Evolutionary conservation across 2,888 invertebrate species (phyloP).

Genomic region (Neuroscelio doddi): DNA sequence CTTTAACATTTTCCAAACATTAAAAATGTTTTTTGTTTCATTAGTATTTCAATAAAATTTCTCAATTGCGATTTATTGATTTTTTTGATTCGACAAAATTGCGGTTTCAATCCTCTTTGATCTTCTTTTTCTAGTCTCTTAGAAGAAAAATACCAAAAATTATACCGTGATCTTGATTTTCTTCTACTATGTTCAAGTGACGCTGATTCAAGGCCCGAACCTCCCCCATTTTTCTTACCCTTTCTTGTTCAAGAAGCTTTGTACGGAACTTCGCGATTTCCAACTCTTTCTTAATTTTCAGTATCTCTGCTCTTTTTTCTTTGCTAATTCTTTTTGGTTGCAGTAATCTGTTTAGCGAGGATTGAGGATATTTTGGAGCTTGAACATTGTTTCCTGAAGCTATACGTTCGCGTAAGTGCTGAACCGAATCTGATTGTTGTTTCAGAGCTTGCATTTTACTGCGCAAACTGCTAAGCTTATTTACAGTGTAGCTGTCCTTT

Average conservation of each 20-base stretch:
- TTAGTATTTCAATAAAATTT: too few relatives aligned
- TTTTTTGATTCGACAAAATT: too few relatives aligned
- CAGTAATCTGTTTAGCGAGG: conserved; percentile 63
- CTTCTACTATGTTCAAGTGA: conserved; percentile 78
- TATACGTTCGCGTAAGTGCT: conserved; percentile 69
- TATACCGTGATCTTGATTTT: conserved; percentile 80
- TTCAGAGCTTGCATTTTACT: conserved; percentile 77
- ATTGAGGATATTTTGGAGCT: conserved; percentile 63
- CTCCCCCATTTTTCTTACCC: conserved; percentile 77
- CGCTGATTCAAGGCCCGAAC: conserved; percentile 79
- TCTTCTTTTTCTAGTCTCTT: too few relatives aligned
- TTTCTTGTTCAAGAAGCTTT: conserved; percentile 80
- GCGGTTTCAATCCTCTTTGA: too few relatives aligned
- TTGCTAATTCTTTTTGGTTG: conserved; percentile 76
- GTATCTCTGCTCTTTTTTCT: conserved; percentile 78
- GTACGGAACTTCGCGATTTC: conserved; percentile 82
- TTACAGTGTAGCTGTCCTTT: conserved; percentile 81
- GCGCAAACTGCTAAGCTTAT: conserved; percentile 77
- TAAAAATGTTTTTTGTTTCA: too few relatives aligned
- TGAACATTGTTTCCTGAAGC: conserved; percentile 71
- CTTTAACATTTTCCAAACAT: too few relatives aligned
- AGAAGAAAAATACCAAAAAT: conserved; percentile 7
- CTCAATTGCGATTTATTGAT: too few relatives aligned
- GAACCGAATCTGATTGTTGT: conserved; percentile 78
- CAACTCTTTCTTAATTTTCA: conserved; percentile 78